Evolutionary conservation across 2,888 invertebrate species (phyloP), one percentile per base, ranked within the genome.

Genomic region (Hedychridium roseum): DNA sequence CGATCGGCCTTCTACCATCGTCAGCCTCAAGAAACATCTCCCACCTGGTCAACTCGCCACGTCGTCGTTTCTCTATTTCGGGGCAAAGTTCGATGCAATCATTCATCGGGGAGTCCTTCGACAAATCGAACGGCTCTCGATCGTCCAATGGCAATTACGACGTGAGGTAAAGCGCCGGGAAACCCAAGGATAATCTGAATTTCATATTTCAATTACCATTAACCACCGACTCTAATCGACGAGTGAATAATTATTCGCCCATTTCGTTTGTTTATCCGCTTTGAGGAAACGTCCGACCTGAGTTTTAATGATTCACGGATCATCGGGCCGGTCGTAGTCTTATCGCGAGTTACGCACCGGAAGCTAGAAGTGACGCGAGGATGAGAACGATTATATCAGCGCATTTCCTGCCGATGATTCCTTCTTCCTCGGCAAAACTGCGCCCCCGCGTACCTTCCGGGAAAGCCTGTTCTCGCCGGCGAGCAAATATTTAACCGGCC

Each of bases 401-500:
- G 21, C 38, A 18, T 44, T 40, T 54, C 57, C 63, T 50, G 48
- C 40, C 37, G 45, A 36, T 36, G n/a, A 27, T 42, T 49, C 45
- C 52, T 58, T 57, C 64, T 1, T 2, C n/a, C 32, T 32, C 15
- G 17, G 17, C 16, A 17, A 15, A n/a, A 6, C 14, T 17, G n/a
- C 16, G 9, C n/a, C 16, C 2, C 4, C 12, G 3, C 11, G 26
- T 45, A 47, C 43, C 12, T 63, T 63, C 64, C 36, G 27, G 52
- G 62, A 64, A 63, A 46, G 23, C 35, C 31, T 41, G 49, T 39
- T 43, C 46, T 55, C 38, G 48, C 57, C 53, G 49, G 47, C 16
- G 39, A 37, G 43, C 52, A 65, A 68, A 69, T 70, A 69, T 70
- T 69, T 60, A 57, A 51, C 53, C 42, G 37, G n/a, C n/a, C 40